Percentiles rank a stretch among this genome's conserved stretches.
These are phyloP conservation scores for Minunthozetes semirufus DNA, from an alignment of 2,888 invertebrate genomes.

Conservation along the genomic window DNA sequence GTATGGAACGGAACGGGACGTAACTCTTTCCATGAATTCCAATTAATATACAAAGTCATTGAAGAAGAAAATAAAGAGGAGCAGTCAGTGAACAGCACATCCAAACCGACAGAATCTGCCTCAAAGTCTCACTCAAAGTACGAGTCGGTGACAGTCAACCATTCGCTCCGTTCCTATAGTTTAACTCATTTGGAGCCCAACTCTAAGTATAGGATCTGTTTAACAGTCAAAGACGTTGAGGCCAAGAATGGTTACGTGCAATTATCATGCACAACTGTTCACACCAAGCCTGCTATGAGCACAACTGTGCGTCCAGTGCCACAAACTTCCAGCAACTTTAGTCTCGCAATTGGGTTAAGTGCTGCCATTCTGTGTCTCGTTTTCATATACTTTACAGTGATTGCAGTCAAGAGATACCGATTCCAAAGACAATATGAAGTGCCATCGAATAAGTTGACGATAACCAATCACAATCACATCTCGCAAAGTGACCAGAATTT, in stretches of 20 bases:
- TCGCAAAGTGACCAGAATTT: constrained; percentile 43
- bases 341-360: constrained; percentile 45
- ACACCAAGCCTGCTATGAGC: constrained; percentile 44
- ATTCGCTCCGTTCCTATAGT: constrained; percentile 47
- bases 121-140: constrained; percentile 39
- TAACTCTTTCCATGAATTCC: constrained; percentile 46
- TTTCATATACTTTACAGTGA: constrained; percentile 43
- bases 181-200: constrained; percentile 48
- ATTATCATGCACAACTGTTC: constrained; percentile 46
- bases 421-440: constrained; percentile 46
- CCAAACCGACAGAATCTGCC: constrained; percentile 34
- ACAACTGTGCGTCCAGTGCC: constrained; percentile 44
- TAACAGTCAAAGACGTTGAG: constrained; percentile 48
- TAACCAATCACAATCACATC: background rate
- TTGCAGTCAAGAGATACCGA: constrained; percentile 45
- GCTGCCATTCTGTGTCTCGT: constrained; percentile 42
- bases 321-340: constrained; percentile 44
- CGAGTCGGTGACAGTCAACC: constrained; percentile 44
- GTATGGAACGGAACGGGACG: constrained; percentile 49
- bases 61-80: constrained; percentile 36
- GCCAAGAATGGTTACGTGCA: constrained; percentile 45
- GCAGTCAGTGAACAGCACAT: constrained; percentile 25
- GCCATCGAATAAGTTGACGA: constrained; percentile 38
- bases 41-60: constrained; percentile 45
- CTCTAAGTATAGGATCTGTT: constrained; percentile 50